Evolutionary conservation across 2,113 vertebrate species (phyloP).

Genomic region (Myocastor coypus): DNA sequence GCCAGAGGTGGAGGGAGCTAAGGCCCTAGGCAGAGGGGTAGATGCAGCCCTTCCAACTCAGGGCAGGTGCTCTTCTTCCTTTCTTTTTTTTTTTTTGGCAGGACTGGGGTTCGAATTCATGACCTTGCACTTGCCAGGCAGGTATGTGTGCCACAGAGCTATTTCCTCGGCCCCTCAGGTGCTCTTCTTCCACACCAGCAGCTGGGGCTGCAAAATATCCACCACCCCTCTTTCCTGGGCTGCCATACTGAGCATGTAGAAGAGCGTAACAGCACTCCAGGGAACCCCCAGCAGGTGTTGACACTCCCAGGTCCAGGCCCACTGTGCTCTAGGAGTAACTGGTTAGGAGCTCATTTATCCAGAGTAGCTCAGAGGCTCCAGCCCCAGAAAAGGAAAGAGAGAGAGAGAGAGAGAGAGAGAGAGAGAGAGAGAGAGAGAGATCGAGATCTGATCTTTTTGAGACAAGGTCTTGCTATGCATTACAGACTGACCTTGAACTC

Average conservation of each 20-base stretch:
- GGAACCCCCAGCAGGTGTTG: not conserved
- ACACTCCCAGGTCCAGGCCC: not conserved
- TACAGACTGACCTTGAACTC: not conserved
- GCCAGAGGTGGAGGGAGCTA: not conserved
- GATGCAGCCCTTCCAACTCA: not conserved
- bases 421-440: no score
- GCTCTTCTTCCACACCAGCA: not conserved
- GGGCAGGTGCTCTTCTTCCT: not conserved
- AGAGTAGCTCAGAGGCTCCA: not conserved
- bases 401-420: no score
- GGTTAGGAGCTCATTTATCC: not conserved
- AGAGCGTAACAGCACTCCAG: not conserved
- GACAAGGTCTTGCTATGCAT: not conserved
- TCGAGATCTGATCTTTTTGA: not conserved
- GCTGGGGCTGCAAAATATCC: no score
- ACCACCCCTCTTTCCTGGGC: not conserved
- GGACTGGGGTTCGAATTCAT: no score
- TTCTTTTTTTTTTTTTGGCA: no score
- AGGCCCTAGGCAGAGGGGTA: not conserved
- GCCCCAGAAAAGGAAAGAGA: not conserved
- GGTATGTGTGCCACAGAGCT: no score
- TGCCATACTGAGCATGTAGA: rapidly evolving
- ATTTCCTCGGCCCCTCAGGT: no score
- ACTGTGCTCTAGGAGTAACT: not conserved
- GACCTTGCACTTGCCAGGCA: no score